phyloP scores from a whole-genome alignment of 2,888 invertebrate genomes.

The Brenthis daphne region DNA sequence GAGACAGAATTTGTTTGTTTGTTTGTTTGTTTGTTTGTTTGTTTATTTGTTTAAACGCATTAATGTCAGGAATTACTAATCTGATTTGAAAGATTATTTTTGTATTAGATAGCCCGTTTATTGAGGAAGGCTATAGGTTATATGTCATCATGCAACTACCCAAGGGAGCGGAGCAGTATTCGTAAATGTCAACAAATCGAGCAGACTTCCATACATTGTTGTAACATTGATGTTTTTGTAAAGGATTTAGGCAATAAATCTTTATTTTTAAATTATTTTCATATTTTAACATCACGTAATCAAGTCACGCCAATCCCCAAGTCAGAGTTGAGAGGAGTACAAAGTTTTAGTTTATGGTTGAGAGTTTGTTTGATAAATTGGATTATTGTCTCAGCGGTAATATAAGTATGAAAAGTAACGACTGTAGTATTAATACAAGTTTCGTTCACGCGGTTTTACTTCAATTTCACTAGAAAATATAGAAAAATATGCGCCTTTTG shows the following conservation, averaged over 20 bases:
- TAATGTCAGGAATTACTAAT: too few relatives aligned
- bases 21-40: too few relatives aligned
- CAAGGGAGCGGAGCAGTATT: too few relatives aligned
- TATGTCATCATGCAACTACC: too few relatives aligned
- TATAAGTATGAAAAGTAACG: slow-evolving; percentile 7
- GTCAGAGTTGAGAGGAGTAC: slow-evolving; percentile 13
- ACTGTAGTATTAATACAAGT: not conserved
- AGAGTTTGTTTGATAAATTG: slow-evolving; percentile 57
- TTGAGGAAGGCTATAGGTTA: too few relatives aligned
- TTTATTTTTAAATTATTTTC: slow-evolving; percentile 20
- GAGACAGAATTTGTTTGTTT: not conserved
- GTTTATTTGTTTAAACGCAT: too few relatives aligned
- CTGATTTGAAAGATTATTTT: too few relatives aligned
- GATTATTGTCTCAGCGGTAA: slow-evolving; percentile 57
- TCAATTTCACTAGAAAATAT: not conserved
- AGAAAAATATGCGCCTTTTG: too few relatives aligned
- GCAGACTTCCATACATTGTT: too few relatives aligned
- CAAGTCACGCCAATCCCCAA: slow-evolving; percentile 19
- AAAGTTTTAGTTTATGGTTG: slow-evolving; percentile 20
- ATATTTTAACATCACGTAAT: slow-evolving; percentile 19
- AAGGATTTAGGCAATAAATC: slow-evolving; percentile 5
- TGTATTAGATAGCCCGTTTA: too few relatives aligned
- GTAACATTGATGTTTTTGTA: too few relatives aligned
- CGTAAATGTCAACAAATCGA: too few relatives aligned
- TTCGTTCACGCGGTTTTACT: not conserved